phyloP scores from a whole-genome alignment of 64 coral and sea anemone species.

The Montipora efflorescens region DNA sequence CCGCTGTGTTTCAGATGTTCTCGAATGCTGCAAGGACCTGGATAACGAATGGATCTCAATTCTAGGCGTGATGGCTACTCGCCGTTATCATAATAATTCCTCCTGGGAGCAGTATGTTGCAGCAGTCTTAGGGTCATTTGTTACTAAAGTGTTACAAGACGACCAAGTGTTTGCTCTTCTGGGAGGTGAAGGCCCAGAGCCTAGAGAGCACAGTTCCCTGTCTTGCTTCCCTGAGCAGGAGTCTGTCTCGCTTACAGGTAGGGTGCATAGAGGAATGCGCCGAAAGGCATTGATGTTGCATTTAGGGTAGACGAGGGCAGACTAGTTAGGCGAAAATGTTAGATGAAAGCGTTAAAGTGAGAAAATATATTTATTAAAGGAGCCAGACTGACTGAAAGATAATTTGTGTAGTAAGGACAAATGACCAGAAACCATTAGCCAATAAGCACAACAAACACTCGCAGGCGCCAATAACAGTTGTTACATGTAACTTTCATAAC shows the following conservation, averaged over 20 bases:
- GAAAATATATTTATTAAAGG: too few species aligned
- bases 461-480: too few species aligned
- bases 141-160: conserved; percentile 19
- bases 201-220: background rate
- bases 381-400: too few species aligned
- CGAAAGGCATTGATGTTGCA: too few species aligned
- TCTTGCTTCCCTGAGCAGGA: background rate
- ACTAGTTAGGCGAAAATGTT: too few species aligned
- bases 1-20: background rate
- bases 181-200: background rate
- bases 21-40: conserved; percentile 34
- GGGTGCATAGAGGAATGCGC: background rate
- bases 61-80: background rate
- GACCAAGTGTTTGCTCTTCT: conserved; percentile 36
- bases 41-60: conserved; percentile 26
- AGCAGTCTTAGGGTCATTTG: background rate
- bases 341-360: too few species aligned
- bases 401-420: too few species aligned
- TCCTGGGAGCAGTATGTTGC: conserved; percentile 36
- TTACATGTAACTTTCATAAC: too few species aligned
- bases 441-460: too few species aligned
- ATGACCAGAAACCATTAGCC: too few species aligned
- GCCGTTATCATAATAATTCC: background rate
- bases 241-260: background rate
- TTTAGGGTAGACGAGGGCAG: too few species aligned